Percentiles rank a stretch among this genome's conserved stretches.
Evolutionary conservation across 2,113 vertebrate species (phyloP).

Genomic region (Hoplias malabaricus): DNA sequence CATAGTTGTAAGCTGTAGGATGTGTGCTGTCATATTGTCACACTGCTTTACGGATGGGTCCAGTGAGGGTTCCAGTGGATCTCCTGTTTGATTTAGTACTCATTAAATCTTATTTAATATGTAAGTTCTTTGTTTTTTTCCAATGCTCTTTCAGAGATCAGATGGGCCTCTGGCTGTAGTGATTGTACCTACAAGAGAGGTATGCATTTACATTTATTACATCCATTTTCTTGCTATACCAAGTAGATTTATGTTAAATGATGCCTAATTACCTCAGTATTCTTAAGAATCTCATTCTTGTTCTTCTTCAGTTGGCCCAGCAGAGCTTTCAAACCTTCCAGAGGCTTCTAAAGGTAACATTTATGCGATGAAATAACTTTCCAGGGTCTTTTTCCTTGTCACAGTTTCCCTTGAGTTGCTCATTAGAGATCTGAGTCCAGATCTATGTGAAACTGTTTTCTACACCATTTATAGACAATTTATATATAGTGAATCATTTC

Average conservation of each 20-base stretch:
- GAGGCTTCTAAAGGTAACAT: constrained; percentile 85
- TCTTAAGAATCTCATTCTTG: not conserved
- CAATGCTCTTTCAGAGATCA: constrained; percentile 71
- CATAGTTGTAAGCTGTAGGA: not conserved
- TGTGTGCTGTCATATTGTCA: not conserved
- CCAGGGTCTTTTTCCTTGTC: too few relatives aligned
- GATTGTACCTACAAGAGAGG: constrained; percentile 94
- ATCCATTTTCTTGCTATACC: not conserved
- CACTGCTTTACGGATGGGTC: not conserved
- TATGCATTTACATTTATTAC: constrained; percentile 49
- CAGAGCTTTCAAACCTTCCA: constrained; percentile 91
- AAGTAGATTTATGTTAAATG: not conserved
- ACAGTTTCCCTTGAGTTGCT: too few relatives aligned
- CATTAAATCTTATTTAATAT: not conserved
- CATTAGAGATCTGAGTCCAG: too few relatives aligned
- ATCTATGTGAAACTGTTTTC: too few relatives aligned
- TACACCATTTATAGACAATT: too few relatives aligned
- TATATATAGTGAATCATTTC: too few relatives aligned
- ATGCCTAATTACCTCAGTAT: not conserved
- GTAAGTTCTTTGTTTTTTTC: not conserved
- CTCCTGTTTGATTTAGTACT: not conserved
- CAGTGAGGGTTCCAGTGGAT: not conserved
- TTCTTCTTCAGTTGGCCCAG: constrained; percentile 79
- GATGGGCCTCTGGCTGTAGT: constrained; percentile 90
- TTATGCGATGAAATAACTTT: not conserved